Conservation (phyloP, 2,113 vertebrate species). For the Anarhynchus alexandrinus region DNA sequence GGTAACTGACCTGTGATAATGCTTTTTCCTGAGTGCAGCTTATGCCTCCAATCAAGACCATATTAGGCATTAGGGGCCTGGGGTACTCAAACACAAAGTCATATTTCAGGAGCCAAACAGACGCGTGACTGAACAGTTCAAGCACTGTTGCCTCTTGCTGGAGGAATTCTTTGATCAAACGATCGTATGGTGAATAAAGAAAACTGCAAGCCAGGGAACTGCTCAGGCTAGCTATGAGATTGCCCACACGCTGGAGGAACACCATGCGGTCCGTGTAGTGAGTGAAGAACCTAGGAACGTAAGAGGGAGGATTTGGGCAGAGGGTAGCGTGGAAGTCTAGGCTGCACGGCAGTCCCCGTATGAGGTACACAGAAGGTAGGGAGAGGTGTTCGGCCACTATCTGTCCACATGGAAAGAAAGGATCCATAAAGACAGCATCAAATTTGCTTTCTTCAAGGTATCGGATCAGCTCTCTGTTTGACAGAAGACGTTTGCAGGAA, state of each 20-base stretch:
- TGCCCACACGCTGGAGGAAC: slow-evolving; percentile 73
- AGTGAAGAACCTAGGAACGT: slow-evolving; percentile 67
- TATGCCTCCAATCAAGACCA: slow-evolving; percentile 77
- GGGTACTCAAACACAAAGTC: slow-evolving; percentile 82
- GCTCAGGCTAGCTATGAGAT: slow-evolving; percentile 46
- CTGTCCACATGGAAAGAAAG: slow-evolving; percentile 78
- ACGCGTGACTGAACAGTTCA: slow-evolving; percentile 68
- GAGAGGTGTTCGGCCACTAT: slow-evolving; percentile 75
- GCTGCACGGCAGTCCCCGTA: slow-evolving; percentile 70
- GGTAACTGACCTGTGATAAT: slow-evolving; percentile 71
- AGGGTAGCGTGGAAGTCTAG: slow-evolving; percentile 66
- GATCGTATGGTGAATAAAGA: slow-evolving; percentile 56
- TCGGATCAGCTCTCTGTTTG: slow-evolving; percentile 64
- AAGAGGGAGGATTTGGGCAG: slow-evolving; percentile 77
- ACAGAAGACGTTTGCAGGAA: slow-evolving; percentile 72
- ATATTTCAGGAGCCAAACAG: slow-evolving; percentile 82
- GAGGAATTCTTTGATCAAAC: slow-evolving; percentile 69
- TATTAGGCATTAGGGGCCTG: slow-evolving; percentile 79
- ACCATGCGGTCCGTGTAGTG: slow-evolving; percentile 67
- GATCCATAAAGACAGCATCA: slow-evolving; percentile 77
- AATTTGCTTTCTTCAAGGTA: slow-evolving; percentile 65
- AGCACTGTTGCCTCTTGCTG: slow-evolving; percentile 44
- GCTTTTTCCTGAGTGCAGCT: slow-evolving; percentile 70
- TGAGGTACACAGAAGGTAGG: slow-evolving; percentile 74
- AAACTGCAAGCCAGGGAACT: slow-evolving; percentile 51